Percentiles rank a stretch among this genome's conserved stretches.
Evolutionary conservation across 2,113 vertebrate species (phyloP).

Genomic region (Rhinogobius similis): DNA sequence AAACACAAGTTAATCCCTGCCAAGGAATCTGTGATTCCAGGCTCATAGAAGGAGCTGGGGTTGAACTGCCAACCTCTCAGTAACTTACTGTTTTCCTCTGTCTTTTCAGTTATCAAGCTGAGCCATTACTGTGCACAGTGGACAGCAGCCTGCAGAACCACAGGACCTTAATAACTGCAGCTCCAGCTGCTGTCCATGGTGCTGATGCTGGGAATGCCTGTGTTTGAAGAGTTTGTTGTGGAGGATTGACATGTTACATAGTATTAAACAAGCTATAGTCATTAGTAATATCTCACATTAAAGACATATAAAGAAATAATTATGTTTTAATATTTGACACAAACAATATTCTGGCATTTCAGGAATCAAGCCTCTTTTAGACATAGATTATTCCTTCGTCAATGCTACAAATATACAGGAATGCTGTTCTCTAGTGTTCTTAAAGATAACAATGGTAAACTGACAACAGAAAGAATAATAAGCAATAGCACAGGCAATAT

Average conservation of each 20-base stretch:
- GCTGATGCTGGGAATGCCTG: neutral
- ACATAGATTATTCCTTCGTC: no score
- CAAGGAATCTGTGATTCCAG: neutral
- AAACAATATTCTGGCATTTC: no score
- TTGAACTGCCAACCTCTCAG: neutral
- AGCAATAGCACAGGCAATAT: neutral
- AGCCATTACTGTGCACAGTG: neutral
- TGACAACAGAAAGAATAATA: neutral
- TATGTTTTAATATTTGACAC: no score
- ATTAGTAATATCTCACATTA: neutral
- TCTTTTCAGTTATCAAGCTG: neutral
- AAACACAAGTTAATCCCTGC: neutral
- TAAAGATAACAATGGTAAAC: neutral
- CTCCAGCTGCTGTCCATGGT: conserved; percentile 3
- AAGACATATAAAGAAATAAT: neutral
- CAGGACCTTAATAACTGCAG: conserved; percentile 3
- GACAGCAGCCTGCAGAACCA: neutral
- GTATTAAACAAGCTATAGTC: neutral
- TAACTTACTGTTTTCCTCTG: neutral
- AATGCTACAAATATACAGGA: neutral
- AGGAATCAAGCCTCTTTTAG: no score
- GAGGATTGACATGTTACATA: neutral
- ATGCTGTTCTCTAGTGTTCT: neutral
- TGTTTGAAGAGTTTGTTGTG: neutral
- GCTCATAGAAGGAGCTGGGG: neutral